Evolutionary conservation across 1,140 invertebrate species (phyloP).

Genomic region (Bombus waltoni): DNA sequence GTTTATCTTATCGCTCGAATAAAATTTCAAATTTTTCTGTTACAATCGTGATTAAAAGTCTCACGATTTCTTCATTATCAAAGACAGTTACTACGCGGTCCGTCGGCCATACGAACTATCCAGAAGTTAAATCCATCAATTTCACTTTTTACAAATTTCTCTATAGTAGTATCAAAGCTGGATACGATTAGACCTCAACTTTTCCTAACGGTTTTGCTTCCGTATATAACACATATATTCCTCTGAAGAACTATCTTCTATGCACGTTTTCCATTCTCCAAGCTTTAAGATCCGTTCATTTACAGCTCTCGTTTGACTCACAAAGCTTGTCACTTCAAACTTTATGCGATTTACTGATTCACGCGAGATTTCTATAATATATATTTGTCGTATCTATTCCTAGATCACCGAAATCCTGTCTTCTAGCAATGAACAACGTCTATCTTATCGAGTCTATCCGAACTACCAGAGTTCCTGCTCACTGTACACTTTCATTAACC

Average conservation of each 20-base stretch:
- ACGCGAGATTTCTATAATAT: background rate
- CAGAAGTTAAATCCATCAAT: background rate
- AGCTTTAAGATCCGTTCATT: background rate
- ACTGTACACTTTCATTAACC: background rate
- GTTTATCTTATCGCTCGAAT: conserved; percentile 14
- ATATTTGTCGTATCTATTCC: background rate
- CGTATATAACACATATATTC: background rate
- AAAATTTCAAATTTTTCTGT: background rate
- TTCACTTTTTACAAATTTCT: background rate
- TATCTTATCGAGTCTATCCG: background rate
- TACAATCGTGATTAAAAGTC: background rate
- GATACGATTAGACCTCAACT: background rate
- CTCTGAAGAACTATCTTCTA: background rate
- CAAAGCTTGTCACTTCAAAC: background rate
- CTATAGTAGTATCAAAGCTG: too few species aligned
- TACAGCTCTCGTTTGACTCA: background rate
- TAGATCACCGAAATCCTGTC: background rate
- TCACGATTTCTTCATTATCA: background rate
- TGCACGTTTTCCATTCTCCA: background rate
- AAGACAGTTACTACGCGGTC: background rate
- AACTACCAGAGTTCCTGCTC: background rate
- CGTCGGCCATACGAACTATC: background rate
- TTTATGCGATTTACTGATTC: background rate
- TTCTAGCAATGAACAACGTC: background rate
- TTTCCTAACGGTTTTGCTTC: background rate